A percentile compares a stretch with the other conserved stretches of the same genome.
Evolutionary conservation across 1,140 invertebrate species (phyloP).

Genomic region (Leucophenga varia): DNA sequence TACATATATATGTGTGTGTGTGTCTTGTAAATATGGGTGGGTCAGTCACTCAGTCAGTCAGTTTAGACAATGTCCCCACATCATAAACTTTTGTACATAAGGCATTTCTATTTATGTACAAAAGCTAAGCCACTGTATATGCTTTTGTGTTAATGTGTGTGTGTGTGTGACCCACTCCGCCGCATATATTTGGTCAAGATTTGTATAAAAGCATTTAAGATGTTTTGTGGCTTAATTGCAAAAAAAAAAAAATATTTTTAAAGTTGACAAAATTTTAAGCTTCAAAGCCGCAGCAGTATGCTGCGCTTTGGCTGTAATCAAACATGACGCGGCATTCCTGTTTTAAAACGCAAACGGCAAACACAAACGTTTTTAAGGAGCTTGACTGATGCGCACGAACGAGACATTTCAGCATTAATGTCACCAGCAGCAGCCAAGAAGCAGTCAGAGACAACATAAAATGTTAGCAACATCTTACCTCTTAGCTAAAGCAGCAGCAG

Average conservation of each 20-base stretch:
- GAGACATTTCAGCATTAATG: conserved; percentile 49
- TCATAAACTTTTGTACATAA: conserved; percentile 43
- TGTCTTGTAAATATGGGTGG: conserved; percentile 24
- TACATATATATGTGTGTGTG: neutral
- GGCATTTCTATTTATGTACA: conserved; percentile 51
- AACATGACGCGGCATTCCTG: conserved; percentile 49
- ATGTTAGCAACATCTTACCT: conserved; percentile 47
- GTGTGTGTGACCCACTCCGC: no score
- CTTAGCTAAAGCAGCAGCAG: conserved; percentile 8
- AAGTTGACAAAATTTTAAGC: no score
- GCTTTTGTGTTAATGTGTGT: conserved; percentile 11
- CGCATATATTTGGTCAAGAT: no score
- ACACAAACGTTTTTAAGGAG: conserved; percentile 8
- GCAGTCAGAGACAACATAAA: conserved; percentile 26
- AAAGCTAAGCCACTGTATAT: neutral
- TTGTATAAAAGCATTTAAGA: no score
- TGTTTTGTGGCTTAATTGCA: no score
- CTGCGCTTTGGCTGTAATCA: conserved; percentile 51
- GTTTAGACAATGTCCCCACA: conserved; percentile 20
- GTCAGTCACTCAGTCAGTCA: conserved; percentile 7
- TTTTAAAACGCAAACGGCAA: no score
- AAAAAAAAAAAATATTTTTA: no score
- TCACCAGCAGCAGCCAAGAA: conserved; percentile 36
- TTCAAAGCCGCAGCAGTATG: conserved; percentile 49
- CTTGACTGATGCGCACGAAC: no score